A percentile compares a stretch with the other conserved stretches of the same genome.
Conservation (phyloP, 2,113 vertebrate species). For the Cercopithecus mona region DNA sequence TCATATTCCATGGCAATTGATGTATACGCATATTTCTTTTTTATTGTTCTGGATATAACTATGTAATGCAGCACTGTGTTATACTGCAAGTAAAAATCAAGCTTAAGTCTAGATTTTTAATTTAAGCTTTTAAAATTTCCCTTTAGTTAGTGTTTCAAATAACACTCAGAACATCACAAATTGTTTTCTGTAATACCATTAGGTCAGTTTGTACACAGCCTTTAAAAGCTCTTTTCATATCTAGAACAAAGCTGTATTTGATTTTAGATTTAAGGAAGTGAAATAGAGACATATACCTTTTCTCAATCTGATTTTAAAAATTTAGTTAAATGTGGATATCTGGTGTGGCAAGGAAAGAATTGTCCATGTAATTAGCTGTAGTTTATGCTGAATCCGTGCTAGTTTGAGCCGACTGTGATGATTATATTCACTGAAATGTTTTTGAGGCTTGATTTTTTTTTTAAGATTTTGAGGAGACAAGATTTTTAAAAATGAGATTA, state of each 20-base stretch:
- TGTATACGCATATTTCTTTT: background rate
- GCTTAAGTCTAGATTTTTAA: background rate
- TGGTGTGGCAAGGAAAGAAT: background rate
- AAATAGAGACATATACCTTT: background rate
- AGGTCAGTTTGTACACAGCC: background rate
- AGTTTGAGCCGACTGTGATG: slow-evolving; percentile 1
- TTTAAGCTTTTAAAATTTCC: slow-evolving; percentile 32
- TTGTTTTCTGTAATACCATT: background rate
- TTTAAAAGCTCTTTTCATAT: slow-evolving; percentile 27
- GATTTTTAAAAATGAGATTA: slow-evolving; percentile 29
- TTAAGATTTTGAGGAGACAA: background rate
- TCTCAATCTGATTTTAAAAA: background rate
- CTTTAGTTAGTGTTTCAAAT: slow-evolving; percentile 30
- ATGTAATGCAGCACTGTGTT: background rate
- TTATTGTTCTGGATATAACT: background rate
- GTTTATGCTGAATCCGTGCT: background rate
- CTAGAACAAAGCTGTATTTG: background rate
- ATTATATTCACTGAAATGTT: background rate
- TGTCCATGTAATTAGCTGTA: background rate
- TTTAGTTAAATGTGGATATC: background rate
- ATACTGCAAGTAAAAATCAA: slow-evolving; percentile 3
- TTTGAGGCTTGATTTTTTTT: background rate
- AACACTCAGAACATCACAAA: background rate
- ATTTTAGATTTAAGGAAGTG: slow-evolving; percentile 30
- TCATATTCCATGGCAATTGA: background rate